phyloP scores from a whole-genome alignment of 2,113 vertebrate species.

The Pituophis catenifer region DNA sequence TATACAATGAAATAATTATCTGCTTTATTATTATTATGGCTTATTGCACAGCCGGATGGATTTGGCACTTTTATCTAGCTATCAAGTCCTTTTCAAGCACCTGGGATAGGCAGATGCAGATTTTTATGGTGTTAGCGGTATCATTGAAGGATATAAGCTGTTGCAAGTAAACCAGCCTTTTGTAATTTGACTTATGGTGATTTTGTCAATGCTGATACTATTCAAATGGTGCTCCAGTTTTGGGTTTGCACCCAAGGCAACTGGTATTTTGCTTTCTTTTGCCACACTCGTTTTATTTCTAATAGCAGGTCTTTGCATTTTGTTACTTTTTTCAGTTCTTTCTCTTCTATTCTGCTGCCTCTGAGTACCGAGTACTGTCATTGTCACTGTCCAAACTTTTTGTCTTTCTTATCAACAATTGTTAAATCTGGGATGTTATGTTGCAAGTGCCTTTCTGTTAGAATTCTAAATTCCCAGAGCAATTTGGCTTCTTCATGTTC shows the following conservation, averaged over 20 bases:
- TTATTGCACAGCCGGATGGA: neutral
- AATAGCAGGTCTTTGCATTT: neutral
- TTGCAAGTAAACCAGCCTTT: neutral
- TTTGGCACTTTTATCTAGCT: neutral
- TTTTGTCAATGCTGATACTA: neutral
- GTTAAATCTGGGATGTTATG: neutral
- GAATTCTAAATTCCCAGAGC: neutral
- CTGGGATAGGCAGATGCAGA: neutral
- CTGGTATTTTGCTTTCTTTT: neutral
- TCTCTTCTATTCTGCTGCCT: neutral
- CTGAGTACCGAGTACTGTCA: too few species aligned
- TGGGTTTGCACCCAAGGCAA: neutral
- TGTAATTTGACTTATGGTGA: neutral
- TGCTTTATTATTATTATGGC: neutral
- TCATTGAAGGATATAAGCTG: neutral
- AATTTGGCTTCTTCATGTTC: neutral
- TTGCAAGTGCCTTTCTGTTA: neutral
- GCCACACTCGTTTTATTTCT: neutral
- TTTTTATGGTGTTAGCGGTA: neutral
- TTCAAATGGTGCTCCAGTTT: neutral
- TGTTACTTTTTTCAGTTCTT: neutral
- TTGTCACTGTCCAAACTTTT: neutral
- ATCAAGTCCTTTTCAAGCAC: neutral
- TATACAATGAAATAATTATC: neutral
- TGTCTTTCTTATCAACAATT: neutral